Evolutionary conservation across 2,113 vertebrate species (phyloP).

Genomic region (Embiotoca jacksoni): DNA sequence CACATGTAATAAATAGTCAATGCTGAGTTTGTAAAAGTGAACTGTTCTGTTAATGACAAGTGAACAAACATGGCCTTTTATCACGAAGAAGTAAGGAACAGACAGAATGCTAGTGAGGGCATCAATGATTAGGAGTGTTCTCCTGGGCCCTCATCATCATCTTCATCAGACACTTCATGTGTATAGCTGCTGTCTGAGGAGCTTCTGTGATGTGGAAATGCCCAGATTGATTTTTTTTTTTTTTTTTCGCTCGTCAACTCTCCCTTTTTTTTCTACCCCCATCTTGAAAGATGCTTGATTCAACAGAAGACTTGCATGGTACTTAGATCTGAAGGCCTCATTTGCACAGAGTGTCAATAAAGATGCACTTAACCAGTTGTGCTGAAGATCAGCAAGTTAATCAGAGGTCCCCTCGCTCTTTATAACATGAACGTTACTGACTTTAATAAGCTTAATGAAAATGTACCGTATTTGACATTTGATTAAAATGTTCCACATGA

Average conservation of each 20-base stretch:
- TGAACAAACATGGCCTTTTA: conserved; percentile 46
- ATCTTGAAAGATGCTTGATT: conserved; percentile 60
- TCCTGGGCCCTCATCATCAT: conserved; percentile 19
- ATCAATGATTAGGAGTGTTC: conserved; percentile 34
- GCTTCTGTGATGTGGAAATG: conserved; percentile 67
- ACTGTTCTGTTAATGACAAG: conserved; percentile 8
- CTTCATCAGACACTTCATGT: conserved; percentile 31
- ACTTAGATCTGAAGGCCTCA: conserved; percentile 43
- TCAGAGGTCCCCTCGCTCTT: neutral
- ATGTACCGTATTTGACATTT: neutral
- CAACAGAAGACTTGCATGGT: conserved; percentile 13
- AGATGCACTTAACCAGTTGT: conserved; percentile 16
- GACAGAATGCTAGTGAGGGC: conserved; percentile 15
- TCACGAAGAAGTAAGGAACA: conserved; percentile 35
- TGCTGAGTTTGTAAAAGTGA: conserved; percentile 26
- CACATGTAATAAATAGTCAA: neutral
- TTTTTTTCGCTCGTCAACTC: conserved; percentile 45
- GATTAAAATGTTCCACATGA: neutral
- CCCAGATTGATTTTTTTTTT: conserved; percentile 59
- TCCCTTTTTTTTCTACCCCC: conserved; percentile 38
- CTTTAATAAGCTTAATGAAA: neutral
- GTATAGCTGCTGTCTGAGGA: conserved; percentile 34
- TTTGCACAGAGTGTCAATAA: conserved; percentile 62
- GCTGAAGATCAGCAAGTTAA: neutral
- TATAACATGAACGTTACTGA: conserved; percentile 1